These are phyloP conservation scores for Incurvaria masculella DNA, from an alignment of 2,888 invertebrate species.

Conservation along the genomic window DNA sequence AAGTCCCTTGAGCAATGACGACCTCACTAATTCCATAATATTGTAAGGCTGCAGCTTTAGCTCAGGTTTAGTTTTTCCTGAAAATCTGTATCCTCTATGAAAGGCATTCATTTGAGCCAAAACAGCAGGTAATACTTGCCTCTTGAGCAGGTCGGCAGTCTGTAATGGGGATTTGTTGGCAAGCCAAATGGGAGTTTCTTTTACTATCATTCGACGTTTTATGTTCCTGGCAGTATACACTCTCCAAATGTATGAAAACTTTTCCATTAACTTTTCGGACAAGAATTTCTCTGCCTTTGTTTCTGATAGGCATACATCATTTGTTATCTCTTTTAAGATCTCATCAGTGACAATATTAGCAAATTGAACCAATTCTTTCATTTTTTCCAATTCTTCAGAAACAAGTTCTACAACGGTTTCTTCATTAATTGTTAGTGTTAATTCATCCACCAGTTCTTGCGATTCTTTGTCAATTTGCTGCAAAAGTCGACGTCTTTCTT, in stretches of 20 bases:
- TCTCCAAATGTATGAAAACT: slow-evolving; percentile 41
- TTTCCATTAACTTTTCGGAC: slow-evolving; percentile 33
- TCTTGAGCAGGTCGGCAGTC: slow-evolving; percentile 31
- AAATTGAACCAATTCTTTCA: slow-evolving; percentile 26
- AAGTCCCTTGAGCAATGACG: slow-evolving; percentile 41
- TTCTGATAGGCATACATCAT: slow-evolving; percentile 34
- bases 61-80: slow-evolving; percentile 30
- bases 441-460: slow-evolving; percentile 27
- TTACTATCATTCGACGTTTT: slow-evolving; percentile 34
- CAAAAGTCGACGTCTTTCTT: slow-evolving; percentile 22
- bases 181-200: slow-evolving; percentile 47
- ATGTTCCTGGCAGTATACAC: slow-evolving; percentile 31
- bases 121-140: slow-evolving; percentile 30
- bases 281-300: slow-evolving; percentile 36
- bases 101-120: slow-evolving; percentile 40
- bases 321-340: slow-evolving; percentile 28
- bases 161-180: slow-evolving; percentile 32
- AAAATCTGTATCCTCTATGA: slow-evolving; percentile 40
- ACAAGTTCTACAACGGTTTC: slow-evolving; percentile 28
- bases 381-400: slow-evolving; percentile 31
- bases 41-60: slow-evolving; percentile 35
- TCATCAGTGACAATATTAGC: slow-evolving; percentile 30
- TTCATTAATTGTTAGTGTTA: slow-evolving; percentile 29
- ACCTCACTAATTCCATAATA: slow-evolving; percentile 45
- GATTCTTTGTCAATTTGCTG: slow-evolving; percentile 32